Base-by-base conservation (phyloP, 1,140 invertebrate species). In the Tenebrio molitor region DNA sequence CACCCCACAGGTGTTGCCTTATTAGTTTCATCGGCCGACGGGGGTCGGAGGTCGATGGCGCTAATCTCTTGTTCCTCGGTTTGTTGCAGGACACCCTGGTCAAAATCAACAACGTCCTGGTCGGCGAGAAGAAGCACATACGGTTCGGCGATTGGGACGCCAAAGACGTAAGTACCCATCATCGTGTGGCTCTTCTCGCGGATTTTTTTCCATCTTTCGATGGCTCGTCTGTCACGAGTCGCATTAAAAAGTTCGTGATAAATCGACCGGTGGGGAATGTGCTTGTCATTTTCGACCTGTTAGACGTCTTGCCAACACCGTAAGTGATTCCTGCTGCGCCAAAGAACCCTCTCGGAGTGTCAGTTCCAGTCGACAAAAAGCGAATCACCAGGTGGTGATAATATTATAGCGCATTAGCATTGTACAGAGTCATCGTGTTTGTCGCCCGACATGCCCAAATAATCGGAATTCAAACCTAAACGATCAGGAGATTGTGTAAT, bases 131-230 rank as follows among this genome's bases (percentile, higher is more conserved):
- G 80, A 96, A 95, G 84, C 96, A 97, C 78, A 91, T 99, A 77
- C 88, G 97, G 73, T 97, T 98, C 82, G 90, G 89, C 8, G 93
- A 95, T 72, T 99, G 97, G 97, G 96, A 93, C 85, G 89, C 89
- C 1, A 93, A 93, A 82, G 98, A 99, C 82, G 96, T 97, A 86
- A 90, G 89, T 88, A 76, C 69, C n/a, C n/a, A n/a, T n/a, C n/a
- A 23, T 63, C 50, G 12, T 41, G 29, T 69, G n/a, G n/a, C n/a
- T n/a, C n/a, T 75, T 77, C 71, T 65, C 74, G 63, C 66, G 1
- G 42, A 67, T 53, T 69, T 71, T 63, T 44, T 70, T 64, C 42
- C 3, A 29, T 29, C 25, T n/a, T n/a, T n/a, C n/a, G n/a, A n/a
- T n/a, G n/a, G n/a, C 12, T 39, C 36, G 12, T 39, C 36, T 12